phyloP scores from a whole-genome alignment of 1,140 invertebrate genomes.

The Drosophila rufa region DNA sequence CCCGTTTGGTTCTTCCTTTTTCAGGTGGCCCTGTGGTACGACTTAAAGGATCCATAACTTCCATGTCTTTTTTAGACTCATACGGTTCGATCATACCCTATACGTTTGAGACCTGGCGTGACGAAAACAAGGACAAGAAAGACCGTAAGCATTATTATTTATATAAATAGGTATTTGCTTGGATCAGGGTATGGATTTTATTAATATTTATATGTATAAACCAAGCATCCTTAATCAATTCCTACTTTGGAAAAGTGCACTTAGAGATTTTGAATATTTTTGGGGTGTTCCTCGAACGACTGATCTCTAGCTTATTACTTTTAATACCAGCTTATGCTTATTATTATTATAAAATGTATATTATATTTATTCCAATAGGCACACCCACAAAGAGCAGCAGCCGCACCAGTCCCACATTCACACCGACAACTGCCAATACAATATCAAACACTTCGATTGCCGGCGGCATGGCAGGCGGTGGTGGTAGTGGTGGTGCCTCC shows the following conservation, averaged over 20 bases:
- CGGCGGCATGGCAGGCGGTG: constrained; percentile 57
- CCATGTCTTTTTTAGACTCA: constrained; percentile 97
- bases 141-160: constrained; percentile 86
- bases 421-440: constrained; percentile 85
- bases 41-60: constrained; percentile 96
- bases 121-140: constrained; percentile 90
- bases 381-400: constrained; percentile 83
- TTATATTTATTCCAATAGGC: constrained; percentile 33
- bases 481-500: constrained; percentile 75
- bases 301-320: too few relatives aligned
- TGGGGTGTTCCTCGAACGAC: too few relatives aligned
- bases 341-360: neutral
- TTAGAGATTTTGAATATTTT: too few relatives aligned
- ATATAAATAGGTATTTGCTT: neutral
- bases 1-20: neutral
- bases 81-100: constrained; percentile 94
- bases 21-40: constrained; percentile 96
- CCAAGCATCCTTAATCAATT: too few relatives aligned
- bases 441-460: constrained; percentile 78
- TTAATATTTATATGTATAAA: too few relatives aligned
- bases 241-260: too few relatives aligned
- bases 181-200: too few relatives aligned
- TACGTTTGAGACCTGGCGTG: constrained; percentile 94
- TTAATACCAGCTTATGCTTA: neutral
- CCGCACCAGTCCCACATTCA: constrained; percentile 83